phyloP scores from a whole-genome alignment of 1,140 invertebrate genomes.

The Gerris buenoi region DNA sequence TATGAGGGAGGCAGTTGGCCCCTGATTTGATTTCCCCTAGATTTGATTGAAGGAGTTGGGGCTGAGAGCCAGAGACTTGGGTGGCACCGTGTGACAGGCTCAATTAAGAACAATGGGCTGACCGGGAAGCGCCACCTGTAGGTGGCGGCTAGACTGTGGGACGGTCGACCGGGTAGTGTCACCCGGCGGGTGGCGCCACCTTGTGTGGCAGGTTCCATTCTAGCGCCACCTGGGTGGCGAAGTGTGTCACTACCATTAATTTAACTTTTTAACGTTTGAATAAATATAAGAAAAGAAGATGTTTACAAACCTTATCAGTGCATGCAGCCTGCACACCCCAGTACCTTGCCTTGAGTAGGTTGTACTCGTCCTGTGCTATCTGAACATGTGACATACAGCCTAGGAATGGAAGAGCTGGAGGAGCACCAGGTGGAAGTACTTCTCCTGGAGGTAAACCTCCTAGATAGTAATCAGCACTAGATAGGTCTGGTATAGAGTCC shows the following conservation, averaged over 20 bases:
- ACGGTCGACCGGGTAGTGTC: too few relatives aligned
- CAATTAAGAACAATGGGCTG: too few relatives aligned
- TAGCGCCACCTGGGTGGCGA: too few relatives aligned
- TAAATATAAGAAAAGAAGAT: background rate
- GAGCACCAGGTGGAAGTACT: conserved; percentile 26
- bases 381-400: conserved; percentile 69
- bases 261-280: background rate
- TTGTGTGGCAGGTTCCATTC: too few relatives aligned
- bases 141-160: too few relatives aligned
- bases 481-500: conserved; percentile 46
- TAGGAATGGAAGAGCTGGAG: conserved; percentile 44
- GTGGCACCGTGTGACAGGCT: too few relatives aligned
- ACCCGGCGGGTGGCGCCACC: too few relatives aligned
- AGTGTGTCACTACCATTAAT: background rate
- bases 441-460: conserved; percentile 66
- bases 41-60: too few relatives aligned
- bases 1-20: too few relatives aligned
- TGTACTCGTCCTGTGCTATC: conserved; percentile 50
- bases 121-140: too few relatives aligned
- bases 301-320: conserved; percentile 42
- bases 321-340: conserved; percentile 66
- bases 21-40: too few relatives aligned
- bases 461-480: conserved; percentile 48
- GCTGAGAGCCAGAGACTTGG: too few relatives aligned
- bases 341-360: conserved; percentile 45